These are phyloP conservation scores for Chironomus striatipennis DNA, from an alignment of 1,140 invertebrate genomes.

Conservation along the genomic window DNA sequence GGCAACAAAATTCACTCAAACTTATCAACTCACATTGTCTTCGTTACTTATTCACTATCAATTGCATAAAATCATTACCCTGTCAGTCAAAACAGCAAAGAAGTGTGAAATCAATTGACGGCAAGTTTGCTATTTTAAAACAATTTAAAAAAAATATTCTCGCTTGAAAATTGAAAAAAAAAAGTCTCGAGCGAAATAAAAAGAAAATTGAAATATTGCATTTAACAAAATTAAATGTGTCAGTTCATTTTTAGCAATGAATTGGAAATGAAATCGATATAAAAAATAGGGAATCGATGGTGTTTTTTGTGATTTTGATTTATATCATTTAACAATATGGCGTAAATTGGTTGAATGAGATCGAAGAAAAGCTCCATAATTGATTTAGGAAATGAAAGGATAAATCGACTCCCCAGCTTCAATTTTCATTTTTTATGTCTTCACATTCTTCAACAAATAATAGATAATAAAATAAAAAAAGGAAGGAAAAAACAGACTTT, in stretches of 20 bases:
- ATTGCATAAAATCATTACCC: neutral
- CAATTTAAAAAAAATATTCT: neutral
- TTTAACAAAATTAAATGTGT: constrained; percentile 9
- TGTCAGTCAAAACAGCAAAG: constrained; percentile 1
- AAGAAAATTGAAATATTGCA: constrained; percentile 14
- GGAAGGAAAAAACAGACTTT: neutral
- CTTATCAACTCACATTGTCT: neutral
- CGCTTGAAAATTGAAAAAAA: too few species aligned
- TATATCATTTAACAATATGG: constrained; percentile 1
- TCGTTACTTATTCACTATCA: neutral
- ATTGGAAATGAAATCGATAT: neutral
- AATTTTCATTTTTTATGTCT: too few species aligned
- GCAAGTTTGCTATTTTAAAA: constrained; percentile 7
- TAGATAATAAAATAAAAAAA: neutral
- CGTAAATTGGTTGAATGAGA: neutral
- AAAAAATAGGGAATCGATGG: neutral
- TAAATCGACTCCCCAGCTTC: neutral
- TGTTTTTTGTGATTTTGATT: neutral
- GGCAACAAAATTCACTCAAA: too few species aligned
- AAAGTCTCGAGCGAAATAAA: neutral
- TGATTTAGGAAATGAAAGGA: neutral
- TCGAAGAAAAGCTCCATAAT: neutral
- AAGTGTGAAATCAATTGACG: constrained; percentile 10
- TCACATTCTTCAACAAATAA: too few species aligned
- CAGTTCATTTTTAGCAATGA: neutral